Percentiles rank a stretch among this genome's conserved stretches.
phyloP scores from a whole-genome alignment of 2,888 invertebrate genomes.

The Harpalus rufipes region DNA sequence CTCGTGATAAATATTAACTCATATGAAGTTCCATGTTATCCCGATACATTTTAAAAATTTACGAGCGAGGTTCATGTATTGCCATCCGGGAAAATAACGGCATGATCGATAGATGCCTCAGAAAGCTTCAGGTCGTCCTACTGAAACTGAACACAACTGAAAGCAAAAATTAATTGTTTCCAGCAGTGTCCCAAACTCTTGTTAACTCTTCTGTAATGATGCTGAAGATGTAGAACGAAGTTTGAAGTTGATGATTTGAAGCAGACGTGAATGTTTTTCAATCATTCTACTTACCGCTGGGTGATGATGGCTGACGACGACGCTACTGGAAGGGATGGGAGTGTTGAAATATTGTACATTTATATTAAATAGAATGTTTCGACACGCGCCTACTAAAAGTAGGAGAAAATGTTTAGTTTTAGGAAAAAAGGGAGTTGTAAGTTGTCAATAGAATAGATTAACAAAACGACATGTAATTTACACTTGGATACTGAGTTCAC shows the following conservation, averaged over 20 bases:
- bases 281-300: conserved; percentile 22
- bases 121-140: background rate
- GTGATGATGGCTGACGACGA: too few relatives aligned
- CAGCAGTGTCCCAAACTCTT: conserved; percentile 25
- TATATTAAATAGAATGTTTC: too few relatives aligned
- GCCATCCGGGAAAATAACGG: background rate
- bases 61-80: background rate
- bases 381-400: too few relatives aligned
- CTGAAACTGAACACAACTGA: conserved; percentile 6
- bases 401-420: too few relatives aligned
- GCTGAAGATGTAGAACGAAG: background rate
- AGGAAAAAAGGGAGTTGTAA: too few relatives aligned
- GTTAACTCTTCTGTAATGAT: conserved; percentile 31
- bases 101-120: conserved; percentile 12
- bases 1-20: background rate
- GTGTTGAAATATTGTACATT: too few relatives aligned
- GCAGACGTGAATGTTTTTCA: conserved; percentile 28
- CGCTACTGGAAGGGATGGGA: too few relatives aligned
- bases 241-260: background rate
- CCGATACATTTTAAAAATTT: conserved; percentile 24
- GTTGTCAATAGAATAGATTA: too few relatives aligned
- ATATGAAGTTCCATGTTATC: conserved; percentile 5
- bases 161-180: conserved; percentile 38
- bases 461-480: too few relatives aligned
- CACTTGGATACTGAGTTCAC: too few relatives aligned